phyloP scores from a whole-genome alignment of 2,113 vertebrate genomes.

The Salvator merianae region DNA sequence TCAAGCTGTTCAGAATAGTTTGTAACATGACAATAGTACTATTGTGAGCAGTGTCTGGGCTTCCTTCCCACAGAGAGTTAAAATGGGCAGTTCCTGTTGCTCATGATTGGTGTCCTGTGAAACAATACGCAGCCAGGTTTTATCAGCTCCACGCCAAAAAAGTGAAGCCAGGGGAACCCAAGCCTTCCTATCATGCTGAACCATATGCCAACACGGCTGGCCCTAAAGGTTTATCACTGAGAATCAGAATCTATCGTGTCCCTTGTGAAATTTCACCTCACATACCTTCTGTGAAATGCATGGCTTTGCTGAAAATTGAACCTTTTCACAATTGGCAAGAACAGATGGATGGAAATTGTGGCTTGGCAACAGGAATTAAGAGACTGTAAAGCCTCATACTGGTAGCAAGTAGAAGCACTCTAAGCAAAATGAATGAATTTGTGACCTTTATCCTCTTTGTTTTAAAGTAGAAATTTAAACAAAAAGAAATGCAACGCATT shows the following conservation, averaged over 20 bases:
- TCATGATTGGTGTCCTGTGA: conserved; percentile 82
- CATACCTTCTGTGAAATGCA: conserved; percentile 83
- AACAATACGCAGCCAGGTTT: conserved; percentile 96
- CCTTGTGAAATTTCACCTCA: conserved; percentile 83
- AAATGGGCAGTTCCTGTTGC: conserved; percentile 84
- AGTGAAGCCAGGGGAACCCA: conserved; percentile 84
- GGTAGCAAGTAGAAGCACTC: conserved; percentile 65
- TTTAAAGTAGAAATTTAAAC: not conserved
- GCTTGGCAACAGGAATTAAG: conserved; percentile 79
- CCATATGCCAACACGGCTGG: conserved; percentile 98
- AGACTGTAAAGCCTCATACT: conserved; percentile 74
- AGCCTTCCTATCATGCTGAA: conserved; percentile 91
- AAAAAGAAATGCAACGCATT: not conserved
- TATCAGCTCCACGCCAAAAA: conserved; percentile 90
- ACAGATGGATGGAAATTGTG: conserved; percentile 88
- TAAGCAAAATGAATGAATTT: conserved; percentile 60
- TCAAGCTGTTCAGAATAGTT: conserved; percentile 87
- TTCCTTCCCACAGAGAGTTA: conserved; percentile 87
- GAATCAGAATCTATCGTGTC: conserved; percentile 88
- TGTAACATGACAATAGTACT: conserved; percentile 86
- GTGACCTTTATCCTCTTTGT: conserved; percentile 50
- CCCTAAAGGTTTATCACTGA: conserved; percentile 89
- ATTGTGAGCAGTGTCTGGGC: conserved; percentile 90
- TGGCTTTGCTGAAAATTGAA: conserved; percentile 78
- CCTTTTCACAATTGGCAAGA: conserved; percentile 85